Conservation (phyloP, 2,797 vertebrate genomes). For the Parauchenoglanis punctatus region DNA sequence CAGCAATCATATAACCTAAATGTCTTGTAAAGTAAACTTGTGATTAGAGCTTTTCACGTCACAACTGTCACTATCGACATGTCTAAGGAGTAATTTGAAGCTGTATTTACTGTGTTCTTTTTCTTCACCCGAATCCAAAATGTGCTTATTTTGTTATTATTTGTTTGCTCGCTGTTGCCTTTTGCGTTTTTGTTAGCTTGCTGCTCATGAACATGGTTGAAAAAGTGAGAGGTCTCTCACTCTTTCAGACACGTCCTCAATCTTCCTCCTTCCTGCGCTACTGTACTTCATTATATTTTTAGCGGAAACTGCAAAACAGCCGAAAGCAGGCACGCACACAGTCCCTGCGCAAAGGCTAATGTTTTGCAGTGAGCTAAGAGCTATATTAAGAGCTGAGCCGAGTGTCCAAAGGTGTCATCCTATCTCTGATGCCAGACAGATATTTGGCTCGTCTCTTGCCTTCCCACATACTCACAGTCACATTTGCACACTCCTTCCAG, state of each 20-base stretch:
- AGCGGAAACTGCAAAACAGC: slow-evolving; percentile 11
- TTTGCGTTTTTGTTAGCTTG: slow-evolving; percentile 17
- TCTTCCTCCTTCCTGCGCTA: slow-evolving; percentile 13
- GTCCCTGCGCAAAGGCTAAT: slow-evolving; percentile 9
- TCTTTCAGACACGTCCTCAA: not conserved
- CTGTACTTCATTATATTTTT: slow-evolving; percentile 17
- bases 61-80: no score
- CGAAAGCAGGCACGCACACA: slow-evolving; percentile 7
- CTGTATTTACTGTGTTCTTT: not conserved
- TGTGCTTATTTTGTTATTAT: not conserved
- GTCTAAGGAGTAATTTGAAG: not conserved
- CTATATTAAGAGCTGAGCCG: slow-evolving; percentile 48
- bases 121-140: not conserved
- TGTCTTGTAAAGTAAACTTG: not conserved
- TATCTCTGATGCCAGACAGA: slow-evolving; percentile 47
- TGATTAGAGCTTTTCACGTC: not conserved
- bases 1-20: not conserved
- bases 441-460: slow-evolving; percentile 44
- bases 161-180: not conserved
- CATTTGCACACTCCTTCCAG: slow-evolving; percentile 31
- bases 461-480: slow-evolving; percentile 40
- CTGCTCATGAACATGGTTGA: slow-evolving; percentile 37
- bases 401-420: slow-evolving; percentile 46
- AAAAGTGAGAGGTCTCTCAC: slow-evolving; percentile 26
- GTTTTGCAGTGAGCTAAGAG: slow-evolving; percentile 39